Evolutionary conservation across 2,888 invertebrate genomes (phyloP).

Genomic region (Melangyna quadrimaculata): DNA sequence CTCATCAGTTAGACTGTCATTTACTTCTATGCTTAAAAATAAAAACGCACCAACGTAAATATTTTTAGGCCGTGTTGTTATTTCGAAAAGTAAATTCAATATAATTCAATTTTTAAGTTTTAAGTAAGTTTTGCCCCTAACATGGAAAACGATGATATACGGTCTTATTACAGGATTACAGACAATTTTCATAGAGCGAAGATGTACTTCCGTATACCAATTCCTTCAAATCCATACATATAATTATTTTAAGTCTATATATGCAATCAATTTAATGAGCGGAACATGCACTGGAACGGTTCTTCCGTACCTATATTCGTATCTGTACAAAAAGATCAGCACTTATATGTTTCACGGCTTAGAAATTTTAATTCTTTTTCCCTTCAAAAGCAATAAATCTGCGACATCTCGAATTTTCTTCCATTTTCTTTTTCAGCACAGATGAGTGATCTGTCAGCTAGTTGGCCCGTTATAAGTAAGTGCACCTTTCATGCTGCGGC

Average conservation of each 20-base stretch:
- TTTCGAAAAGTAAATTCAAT: too few species aligned
- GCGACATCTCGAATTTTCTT: neutral
- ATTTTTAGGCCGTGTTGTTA: too few species aligned
- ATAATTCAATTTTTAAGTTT: too few species aligned
- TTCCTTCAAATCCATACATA: too few species aligned
- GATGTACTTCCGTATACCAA: too few species aligned
- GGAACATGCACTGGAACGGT: constrained; percentile 46
- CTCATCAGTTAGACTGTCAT: too few species aligned
- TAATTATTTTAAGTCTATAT: neutral
- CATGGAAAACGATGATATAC: too few species aligned
- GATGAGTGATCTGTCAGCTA: constrained; percentile 58
- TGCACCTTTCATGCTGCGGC: constrained; percentile 39
- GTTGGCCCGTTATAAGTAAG: constrained; percentile 58
- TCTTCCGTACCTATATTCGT: constrained; percentile 39
- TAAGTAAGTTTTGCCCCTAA: too few species aligned
- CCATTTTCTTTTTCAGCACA: constrained; percentile 4
- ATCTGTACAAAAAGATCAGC: neutral
- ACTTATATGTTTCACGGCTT: neutral
- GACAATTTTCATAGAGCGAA: too few species aligned
- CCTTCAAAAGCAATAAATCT: neutral
- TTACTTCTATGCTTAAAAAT: too few species aligned
- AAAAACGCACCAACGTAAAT: too few species aligned
- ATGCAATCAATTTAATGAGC: constrained; percentile 21
- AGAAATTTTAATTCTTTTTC: neutral
- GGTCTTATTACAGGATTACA: too few species aligned